Evolutionary conservation across 2,113 vertebrate species (phyloP).

Genomic region (Tetrax tetrax): DNA sequence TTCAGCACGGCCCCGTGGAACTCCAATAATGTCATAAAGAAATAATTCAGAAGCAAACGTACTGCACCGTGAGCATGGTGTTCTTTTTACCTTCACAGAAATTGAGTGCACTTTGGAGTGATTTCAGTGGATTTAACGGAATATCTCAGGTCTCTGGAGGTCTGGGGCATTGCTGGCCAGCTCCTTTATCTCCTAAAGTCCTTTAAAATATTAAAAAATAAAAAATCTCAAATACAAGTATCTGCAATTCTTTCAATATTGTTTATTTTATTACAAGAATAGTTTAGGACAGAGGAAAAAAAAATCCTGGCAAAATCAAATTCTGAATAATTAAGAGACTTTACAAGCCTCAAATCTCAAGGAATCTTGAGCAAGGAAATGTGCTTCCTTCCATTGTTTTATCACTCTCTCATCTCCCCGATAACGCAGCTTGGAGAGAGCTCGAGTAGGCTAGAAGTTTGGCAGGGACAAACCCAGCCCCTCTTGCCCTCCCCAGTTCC

Average conservation of each 20-base stretch:
- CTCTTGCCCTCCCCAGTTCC: not conserved
- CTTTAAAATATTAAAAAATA: not conserved
- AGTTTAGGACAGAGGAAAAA: not conserved
- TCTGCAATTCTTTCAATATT: not conserved
- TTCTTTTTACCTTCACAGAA: not conserved
- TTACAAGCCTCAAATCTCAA: not conserved
- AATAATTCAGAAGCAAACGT: not conserved
- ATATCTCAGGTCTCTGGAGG: not conserved
- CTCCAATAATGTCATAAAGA: not conserved
- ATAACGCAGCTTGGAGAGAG: not conserved
- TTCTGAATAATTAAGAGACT: not conserved
- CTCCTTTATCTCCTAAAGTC: not conserved
- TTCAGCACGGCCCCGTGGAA: not conserved
- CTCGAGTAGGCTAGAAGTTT: not conserved
- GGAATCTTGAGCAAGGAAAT: not conserved
- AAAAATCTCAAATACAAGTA: not conserved
- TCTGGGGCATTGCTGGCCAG: not conserved
- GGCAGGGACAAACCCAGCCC: not conserved
- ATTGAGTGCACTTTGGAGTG: not conserved
- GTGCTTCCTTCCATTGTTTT: not conserved
- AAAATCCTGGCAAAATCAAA: not conserved
- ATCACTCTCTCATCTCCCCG: not conserved
- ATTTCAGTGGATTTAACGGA: not conserved
- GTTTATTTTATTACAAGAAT: not conserved
- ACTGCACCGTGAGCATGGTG: fast-evolving